These are phyloP conservation scores for Nasua narica DNA, from an alignment of 2,797 vertebrate genomes.

Conservation along the genomic window DNA sequence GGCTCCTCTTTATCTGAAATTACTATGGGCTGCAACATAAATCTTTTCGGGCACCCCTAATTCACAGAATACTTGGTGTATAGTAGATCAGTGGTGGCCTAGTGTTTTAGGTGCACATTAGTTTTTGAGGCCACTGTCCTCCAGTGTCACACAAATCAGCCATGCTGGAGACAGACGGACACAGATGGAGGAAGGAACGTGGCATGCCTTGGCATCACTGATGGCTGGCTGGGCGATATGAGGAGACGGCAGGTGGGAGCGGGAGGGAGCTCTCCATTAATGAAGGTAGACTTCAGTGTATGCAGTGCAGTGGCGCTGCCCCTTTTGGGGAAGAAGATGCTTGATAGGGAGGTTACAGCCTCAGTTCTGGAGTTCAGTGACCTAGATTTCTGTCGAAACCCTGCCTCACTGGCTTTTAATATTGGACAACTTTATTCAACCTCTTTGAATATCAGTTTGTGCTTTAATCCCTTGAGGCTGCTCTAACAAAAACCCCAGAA, in stretches of 20 bases:
- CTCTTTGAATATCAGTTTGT: background rate
- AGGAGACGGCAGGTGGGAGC: background rate
- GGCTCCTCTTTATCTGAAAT: constrained; percentile 88
- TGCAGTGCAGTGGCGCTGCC: rapidly evolving
- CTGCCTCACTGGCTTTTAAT: background rate
- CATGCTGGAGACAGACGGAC: background rate
- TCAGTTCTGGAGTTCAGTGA: background rate
- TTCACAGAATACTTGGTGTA: constrained; percentile 86
- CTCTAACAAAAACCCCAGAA: background rate
- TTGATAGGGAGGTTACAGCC: background rate
- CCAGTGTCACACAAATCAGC: background rate
- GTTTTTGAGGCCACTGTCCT: background rate
- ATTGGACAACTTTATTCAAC: background rate
- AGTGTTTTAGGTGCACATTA: constrained; percentile 64
- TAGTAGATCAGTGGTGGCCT: constrained; percentile 79
- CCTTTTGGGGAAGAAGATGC: background rate
- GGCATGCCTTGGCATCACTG: background rate
- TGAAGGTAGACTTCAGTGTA: background rate
- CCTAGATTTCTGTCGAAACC: background rate
- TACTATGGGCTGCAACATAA: constrained; percentile 84
- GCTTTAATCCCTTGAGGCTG: background rate
- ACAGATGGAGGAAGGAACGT: background rate
- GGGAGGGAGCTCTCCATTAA: background rate
- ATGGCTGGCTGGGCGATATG: background rate
- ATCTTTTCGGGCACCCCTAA: constrained; percentile 84